Evolutionary conservation across 2,113 vertebrate genomes (phyloP), one percentile per base, ranked within the genome.

Genomic region (Channa argus): DNA sequence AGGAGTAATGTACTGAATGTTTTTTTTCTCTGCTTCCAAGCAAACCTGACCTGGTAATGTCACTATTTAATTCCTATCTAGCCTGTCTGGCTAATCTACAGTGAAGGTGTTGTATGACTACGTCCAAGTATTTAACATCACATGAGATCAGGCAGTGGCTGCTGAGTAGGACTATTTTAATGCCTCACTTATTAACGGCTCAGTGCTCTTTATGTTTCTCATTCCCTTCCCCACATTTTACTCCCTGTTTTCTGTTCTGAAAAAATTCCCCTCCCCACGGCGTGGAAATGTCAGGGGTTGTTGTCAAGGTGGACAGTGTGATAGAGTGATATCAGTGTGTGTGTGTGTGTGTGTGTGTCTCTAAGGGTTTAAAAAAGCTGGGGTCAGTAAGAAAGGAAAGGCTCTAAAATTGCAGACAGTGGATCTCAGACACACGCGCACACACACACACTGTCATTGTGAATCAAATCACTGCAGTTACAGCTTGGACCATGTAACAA

Each of bases 281-380:
- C 78, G 34, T 77, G 67, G 24, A 88, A 91, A 92, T 90, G 91
- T 92, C 81, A 86, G n/a, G 43, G 72, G 69, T 39, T 5, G 58
- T 63, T 76, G 68, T 85, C 82, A 77, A 4, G n/a, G 80, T 38
- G 53, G 77, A 59, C 71, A 59, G 73, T 63, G 43, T 72, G 88
- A 88, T 79, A 85, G 87, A 86, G 52, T 81, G 76, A 75, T 65
- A 82, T 64, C 46, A 49, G 64, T 5, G 46, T 11, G 52, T 55
- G 72, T 58, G 50, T 51, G 24, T 60, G 77, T 46, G 49, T 46
- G 47, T 52, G 61, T 41, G 45, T 13, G 80, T 15, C 74, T 68
- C 6, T 44, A 49, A 74, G 83, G 59, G 50, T 64, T 83, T 33
- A 15, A 53, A 46, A 62, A 61, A 80, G 61, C 68, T 56, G 49